These are phyloP conservation scores for Gavialis gangeticus DNA, from an alignment of 2,113 vertebrate species.

Conservation along the genomic window DNA sequence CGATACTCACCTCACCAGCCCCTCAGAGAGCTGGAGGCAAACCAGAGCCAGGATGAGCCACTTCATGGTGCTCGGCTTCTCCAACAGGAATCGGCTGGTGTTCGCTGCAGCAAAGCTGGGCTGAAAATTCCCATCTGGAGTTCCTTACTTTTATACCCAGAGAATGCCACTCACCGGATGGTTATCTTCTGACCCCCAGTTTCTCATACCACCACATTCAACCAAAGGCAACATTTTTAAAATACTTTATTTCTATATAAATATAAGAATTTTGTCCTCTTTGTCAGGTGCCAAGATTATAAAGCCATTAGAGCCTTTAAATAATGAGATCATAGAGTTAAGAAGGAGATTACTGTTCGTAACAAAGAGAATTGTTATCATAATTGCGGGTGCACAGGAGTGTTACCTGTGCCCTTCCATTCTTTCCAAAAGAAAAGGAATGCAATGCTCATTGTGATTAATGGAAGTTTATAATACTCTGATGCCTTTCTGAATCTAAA, in stretches of 20 bases:
- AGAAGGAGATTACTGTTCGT: neutral
- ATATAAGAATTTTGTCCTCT: neutral
- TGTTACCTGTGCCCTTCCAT: too few relatives aligned
- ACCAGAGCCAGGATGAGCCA: conserved; percentile 57
- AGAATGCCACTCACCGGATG: neutral
- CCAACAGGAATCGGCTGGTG: neutral
- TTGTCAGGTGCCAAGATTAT: accelerated
- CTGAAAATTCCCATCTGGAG: neutral
- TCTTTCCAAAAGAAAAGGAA: neutral
- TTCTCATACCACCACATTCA: neutral
- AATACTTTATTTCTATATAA: neutral
- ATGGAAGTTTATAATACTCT: neutral
- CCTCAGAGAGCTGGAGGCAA: conserved; percentile 68
- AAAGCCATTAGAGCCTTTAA: neutral
- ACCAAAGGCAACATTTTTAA: neutral
- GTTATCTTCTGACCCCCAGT: neutral
- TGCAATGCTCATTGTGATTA: neutral
- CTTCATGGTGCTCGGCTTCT: conserved; percentile 21
- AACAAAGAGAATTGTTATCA: neutral
- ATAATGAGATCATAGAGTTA: neutral
- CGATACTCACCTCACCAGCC: conserved; percentile 47
- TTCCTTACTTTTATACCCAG: neutral
- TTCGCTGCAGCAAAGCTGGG: neutral
- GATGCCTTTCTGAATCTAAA: neutral
- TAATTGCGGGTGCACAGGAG: too few relatives aligned